Evolutionary conservation across 1,140 invertebrate species (phyloP).

Genomic region (Drosophila pectinifera): DNA sequence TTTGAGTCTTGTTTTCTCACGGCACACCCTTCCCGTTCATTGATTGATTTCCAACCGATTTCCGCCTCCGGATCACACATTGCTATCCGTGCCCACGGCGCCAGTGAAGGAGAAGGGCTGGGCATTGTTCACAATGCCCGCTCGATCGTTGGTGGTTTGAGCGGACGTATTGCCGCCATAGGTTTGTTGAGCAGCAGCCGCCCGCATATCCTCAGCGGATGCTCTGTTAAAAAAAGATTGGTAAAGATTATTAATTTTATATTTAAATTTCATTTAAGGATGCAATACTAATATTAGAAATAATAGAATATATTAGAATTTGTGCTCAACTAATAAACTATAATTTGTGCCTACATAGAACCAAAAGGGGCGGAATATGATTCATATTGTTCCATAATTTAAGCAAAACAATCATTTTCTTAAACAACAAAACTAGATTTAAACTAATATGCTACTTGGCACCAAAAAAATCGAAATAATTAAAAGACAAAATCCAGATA

Average conservation of each 20-base stretch:
- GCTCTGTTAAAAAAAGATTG: constrained; percentile 86
- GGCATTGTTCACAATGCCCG: constrained; percentile 91
- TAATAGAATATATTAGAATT: constrained; percentile 2
- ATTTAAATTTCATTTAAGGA: background rate
- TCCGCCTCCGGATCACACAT: constrained; percentile 86
- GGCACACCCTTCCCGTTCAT: constrained; percentile 51
- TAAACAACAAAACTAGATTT: constrained; percentile 1
- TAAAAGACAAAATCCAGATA: constrained; percentile 4
- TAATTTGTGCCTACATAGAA: constrained; percentile 37
- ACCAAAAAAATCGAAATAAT: background rate
- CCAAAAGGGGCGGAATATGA: constrained; percentile 1
- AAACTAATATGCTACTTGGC: background rate
- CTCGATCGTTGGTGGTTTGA: constrained; percentile 85
- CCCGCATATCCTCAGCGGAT: constrained; percentile 90
- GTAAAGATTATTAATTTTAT: background rate
- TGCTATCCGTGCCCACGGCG: constrained; percentile 87
- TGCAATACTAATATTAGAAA: constrained; percentile 4
- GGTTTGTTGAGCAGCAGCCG: constrained; percentile 87
- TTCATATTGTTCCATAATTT: background rate
- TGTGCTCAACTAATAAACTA: constrained; percentile 22
- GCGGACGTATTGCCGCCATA: constrained; percentile 52
- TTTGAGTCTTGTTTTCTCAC: constrained; percentile 80
- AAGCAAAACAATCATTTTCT: background rate
- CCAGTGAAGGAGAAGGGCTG: constrained; percentile 90
- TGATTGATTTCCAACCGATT: background rate